Evolutionary conservation across 2,888 invertebrate species (phyloP), one percentile per base, ranked within the genome.

Genomic region (Patella caerulea): DNA sequence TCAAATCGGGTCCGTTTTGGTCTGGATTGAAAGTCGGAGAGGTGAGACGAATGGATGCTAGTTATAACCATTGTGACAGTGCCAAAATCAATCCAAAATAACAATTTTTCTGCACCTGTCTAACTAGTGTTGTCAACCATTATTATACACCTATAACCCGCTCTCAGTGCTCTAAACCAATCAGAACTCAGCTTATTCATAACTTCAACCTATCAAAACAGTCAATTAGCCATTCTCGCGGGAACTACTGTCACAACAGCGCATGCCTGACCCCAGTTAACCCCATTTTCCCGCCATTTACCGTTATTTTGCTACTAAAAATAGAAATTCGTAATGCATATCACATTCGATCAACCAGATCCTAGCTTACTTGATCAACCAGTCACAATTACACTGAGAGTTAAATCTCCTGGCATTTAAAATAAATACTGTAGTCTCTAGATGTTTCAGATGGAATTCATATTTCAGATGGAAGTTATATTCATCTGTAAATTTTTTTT

Each of bases 1-100:
- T 83, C 82, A 54, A 82, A 83, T 24, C 84, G 75, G 15, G 78
- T 74, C 24, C 87, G 76, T 72, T 85, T 81, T 19, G 85, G 84
- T 79, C 87, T 80, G 11, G 80, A 55, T 71, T 69, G 19, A 34
- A 79, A 78, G 75, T 83, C 80, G 45, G 78, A 53, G n/a, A 78
- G 72, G 24, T 82, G 78, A 15, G 80, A 72, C 14, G 53, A 24
- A 19, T 12, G 65, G 24, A 65, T 5, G 24, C 65, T 65, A 3
- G 65, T 24, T 24, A 65, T 3, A 65, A 65, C 65, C 65, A 65
- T 65, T 12, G 9, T 65, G 65, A 65, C 65, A 65, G 9, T 45
- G 45, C 45, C 45, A 7, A 45, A 45, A 9, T 45, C 7, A 45
- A 45, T 9, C 45, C 9, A 45, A 45, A 45, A 45, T 45, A 45